phyloP scores from a whole-genome alignment of 2,888 invertebrate genomes.

The Drosophila tanythrix region DNA sequence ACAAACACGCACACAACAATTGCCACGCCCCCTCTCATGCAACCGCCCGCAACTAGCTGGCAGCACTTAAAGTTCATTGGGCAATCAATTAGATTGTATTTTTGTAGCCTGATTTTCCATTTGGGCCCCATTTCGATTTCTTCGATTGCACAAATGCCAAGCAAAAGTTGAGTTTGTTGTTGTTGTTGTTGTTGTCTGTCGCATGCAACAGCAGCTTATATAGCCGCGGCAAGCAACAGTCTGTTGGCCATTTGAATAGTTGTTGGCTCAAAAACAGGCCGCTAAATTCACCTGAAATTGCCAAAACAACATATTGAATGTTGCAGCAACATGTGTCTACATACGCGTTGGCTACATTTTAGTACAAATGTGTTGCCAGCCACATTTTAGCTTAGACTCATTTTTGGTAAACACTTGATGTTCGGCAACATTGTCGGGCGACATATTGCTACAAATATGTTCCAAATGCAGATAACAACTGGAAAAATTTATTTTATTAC shows the following conservation, averaged over 20 bases:
- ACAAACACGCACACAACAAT: conserved; percentile 13
- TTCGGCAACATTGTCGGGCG: conserved; percentile 38
- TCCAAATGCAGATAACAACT: neutral
- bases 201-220: conserved; percentile 16
- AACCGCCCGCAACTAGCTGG: conserved; percentile 27
- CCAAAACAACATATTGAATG: neutral
- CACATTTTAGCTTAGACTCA: conserved; percentile 10
- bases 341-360: neutral
- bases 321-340: neutral
- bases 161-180: conserved; percentile 1
- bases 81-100: conserved; percentile 53
- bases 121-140: conserved; percentile 47
- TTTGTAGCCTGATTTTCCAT: conserved; percentile 42
- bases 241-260: conserved; percentile 46
- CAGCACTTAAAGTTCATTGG: conserved; percentile 39
- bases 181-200: conserved; percentile 13
- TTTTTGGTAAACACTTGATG: conserved; percentile 59
- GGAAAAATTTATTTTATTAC: neutral
- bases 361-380: conserved; percentile 18
- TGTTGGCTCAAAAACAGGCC: neutral
- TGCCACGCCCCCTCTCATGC: conserved; percentile 2
- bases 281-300: conserved; percentile 5
- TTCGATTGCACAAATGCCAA: conserved; percentile 36
- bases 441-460: conserved; percentile 4
- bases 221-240: conserved; percentile 55